A percentile compares a stretch with the other conserved stretches of the same genome.
Conservation (phyloP, 2,113 vertebrate species). For the Malurus melanocephalus region DNA sequence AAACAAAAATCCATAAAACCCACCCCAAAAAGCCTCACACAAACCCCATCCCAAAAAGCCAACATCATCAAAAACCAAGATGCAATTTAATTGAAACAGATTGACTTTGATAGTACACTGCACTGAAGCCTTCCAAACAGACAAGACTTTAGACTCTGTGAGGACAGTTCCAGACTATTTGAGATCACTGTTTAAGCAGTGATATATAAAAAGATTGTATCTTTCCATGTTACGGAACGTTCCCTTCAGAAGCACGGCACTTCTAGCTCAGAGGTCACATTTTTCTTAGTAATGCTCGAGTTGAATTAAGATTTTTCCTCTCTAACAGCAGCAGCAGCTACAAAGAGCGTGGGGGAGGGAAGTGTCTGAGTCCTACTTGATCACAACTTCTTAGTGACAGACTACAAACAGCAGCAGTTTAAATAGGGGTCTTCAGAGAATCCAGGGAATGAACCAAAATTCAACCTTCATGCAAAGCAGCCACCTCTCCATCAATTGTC, state of each 20-base stretch:
- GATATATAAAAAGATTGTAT: neutral
- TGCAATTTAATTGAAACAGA: neutral
- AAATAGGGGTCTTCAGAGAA: neutral
- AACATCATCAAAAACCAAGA: neutral
- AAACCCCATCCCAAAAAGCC: neutral
- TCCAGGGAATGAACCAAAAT: neutral
- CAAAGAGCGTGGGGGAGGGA: neutral
- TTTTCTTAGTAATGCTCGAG: neutral
- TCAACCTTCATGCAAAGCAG: neutral
- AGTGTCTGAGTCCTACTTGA: neutral
- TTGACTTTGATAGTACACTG: neutral
- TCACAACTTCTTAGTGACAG: neutral
- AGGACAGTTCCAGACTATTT: neutral
- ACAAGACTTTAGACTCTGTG: neutral
- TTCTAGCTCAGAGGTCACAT: neutral
- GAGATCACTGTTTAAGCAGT: neutral
- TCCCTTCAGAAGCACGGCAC: neutral
- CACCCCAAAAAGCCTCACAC: neutral
- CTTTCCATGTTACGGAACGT: neutral
- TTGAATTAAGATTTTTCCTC: neutral
- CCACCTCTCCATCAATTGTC: neutral
- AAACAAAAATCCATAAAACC: neutral
- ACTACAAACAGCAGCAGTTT: neutral
- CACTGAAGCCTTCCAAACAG: neutral
- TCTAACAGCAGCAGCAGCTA: neutral